Percentiles rank a stretch among this genome's conserved stretches.
phyloP scores from a whole-genome alignment of 2,113 vertebrate genomes.

The Chloroceryle aenea region DNA sequence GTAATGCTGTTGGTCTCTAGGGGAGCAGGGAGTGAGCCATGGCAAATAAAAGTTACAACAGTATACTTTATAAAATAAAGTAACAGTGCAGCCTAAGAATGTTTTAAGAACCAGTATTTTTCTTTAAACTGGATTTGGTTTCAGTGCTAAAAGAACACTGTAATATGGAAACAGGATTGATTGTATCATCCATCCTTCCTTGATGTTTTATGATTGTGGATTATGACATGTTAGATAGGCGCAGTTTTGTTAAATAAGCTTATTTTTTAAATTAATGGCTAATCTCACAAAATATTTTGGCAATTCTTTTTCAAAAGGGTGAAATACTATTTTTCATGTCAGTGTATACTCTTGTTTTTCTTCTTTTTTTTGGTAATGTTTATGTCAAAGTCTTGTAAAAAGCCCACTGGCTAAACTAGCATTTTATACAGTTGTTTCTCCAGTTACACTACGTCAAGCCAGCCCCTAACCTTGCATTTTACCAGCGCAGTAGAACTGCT shows the following conservation, averaged over 20 bases:
- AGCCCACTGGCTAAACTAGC: background rate
- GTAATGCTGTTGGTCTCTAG: background rate
- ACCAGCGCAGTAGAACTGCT: background rate
- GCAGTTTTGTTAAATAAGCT: background rate
- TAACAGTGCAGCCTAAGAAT: background rate
- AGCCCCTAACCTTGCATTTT: background rate
- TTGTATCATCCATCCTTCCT: background rate
- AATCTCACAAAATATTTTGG: background rate
- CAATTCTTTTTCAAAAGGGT: background rate
- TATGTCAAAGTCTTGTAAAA: background rate
- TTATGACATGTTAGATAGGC: background rate
- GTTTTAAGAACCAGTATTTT: conserved; percentile 21
- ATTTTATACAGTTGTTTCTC: background rate
- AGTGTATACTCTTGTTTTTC: background rate
- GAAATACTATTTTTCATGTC: background rate
- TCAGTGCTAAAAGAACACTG: conserved; percentile 9
- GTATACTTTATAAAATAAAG: background rate
- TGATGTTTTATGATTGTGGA: background rate
- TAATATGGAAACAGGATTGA: background rate
- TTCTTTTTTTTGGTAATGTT: background rate
- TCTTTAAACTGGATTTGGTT: conserved; percentile 34
- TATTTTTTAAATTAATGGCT: background rate
- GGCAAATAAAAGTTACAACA: background rate
- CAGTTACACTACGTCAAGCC: background rate
- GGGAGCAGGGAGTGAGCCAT: background rate